These are phyloP conservation scores for Mormyrus lacerda DNA, from an alignment of 2,113 vertebrate species.

Conservation along the genomic window DNA sequence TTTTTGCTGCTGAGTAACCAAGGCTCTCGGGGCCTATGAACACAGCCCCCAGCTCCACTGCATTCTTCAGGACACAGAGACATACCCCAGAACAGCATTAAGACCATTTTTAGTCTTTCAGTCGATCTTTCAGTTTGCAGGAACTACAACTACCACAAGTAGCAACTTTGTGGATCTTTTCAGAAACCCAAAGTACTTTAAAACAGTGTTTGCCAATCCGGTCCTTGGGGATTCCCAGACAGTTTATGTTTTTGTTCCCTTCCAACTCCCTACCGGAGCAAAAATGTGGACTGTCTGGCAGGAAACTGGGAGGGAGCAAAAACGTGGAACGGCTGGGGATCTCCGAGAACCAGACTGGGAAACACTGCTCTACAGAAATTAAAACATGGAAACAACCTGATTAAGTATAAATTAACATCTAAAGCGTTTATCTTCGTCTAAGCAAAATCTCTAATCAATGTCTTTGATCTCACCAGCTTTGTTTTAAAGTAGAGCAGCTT, in stretches of 20 bases:
- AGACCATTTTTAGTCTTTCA: neutral
- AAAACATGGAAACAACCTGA: neutral
- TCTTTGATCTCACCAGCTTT: constrained; percentile 66
- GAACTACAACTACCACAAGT: neutral
- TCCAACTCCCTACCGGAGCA: neutral
- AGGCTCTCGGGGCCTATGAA: constrained; percentile 70
- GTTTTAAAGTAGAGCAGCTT: constrained; percentile 83
- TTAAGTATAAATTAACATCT: neutral
- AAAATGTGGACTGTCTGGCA: neutral
- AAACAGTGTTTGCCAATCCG: neutral
- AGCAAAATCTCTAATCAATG: neutral
- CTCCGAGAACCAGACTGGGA: neutral
- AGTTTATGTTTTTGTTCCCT: neutral
- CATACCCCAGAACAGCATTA: neutral
- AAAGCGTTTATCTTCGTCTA: neutral
- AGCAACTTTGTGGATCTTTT: neutral
- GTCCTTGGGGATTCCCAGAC: neutral
- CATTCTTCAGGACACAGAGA: constrained; percentile 59
- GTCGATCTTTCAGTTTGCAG: neutral
- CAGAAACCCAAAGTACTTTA: neutral
- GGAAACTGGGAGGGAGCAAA: neutral
- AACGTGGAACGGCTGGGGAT: neutral
- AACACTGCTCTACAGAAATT: neutral
- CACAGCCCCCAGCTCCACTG: constrained; percentile 73
- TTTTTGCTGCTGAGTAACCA: constrained; percentile 68